These are phyloP conservation scores for Petrolisthes manimaculis DNA, from an alignment of 2,888 invertebrate genomes.

Conservation along the genomic window DNA sequence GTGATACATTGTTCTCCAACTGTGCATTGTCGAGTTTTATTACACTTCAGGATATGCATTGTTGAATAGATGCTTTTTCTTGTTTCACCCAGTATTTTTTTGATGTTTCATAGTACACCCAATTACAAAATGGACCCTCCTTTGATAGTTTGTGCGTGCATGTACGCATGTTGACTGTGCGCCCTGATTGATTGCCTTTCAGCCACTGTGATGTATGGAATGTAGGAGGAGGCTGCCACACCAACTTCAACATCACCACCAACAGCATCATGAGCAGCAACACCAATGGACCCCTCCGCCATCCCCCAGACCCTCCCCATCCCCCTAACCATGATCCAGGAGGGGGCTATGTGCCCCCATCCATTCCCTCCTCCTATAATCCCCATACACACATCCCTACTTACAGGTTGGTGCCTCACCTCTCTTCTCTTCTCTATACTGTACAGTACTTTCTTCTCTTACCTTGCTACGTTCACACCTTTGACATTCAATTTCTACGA, in stretches of 20 bases:
- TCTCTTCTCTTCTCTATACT: constrained; percentile 33
- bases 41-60: no score
- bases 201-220: constrained; percentile 56
- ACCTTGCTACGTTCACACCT: background rate
- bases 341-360: constrained; percentile 55
- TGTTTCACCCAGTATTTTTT: constrained; percentile 6
- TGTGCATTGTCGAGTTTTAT: no score
- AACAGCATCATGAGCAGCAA: constrained; percentile 46
- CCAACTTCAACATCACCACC: constrained; percentile 35
- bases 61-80: background rate
- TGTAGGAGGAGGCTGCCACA: constrained; percentile 49
- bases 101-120: background rate
- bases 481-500: background rate
- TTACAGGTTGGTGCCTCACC: constrained; percentile 62
- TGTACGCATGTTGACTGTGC: constrained; percentile 53
- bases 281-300: constrained; percentile 41
- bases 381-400: constrained; percentile 60
- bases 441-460: background rate
- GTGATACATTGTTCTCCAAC: no score
- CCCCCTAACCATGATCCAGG: constrained; percentile 63
- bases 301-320: constrained; percentile 57
- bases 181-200: constrained; percentile 55
- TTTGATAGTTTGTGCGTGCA: constrained; percentile 41
- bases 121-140: background rate
- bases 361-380: constrained; percentile 39